Percentiles rank a stretch among this genome's conserved stretches.
Evolutionary conservation across 2,113 vertebrate genomes (phyloP).

Genomic region (Leucoraja erinaceus): DNA sequence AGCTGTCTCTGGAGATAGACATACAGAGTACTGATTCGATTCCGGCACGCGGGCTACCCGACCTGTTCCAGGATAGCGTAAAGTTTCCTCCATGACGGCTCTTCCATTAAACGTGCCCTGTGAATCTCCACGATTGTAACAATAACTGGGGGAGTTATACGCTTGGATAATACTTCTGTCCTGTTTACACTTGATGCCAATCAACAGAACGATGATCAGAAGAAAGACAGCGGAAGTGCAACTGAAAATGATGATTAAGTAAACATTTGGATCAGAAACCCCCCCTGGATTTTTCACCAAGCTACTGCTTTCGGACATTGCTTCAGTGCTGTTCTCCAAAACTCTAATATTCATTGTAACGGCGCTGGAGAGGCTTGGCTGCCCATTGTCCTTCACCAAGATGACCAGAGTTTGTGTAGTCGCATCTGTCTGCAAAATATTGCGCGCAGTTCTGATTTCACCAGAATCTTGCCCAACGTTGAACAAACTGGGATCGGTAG

Average conservation of each 20-base stretch:
- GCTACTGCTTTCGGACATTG: background rate
- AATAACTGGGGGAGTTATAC: background rate
- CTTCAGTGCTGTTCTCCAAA: background rate
- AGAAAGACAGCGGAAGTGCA: background rate
- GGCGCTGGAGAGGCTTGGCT: background rate
- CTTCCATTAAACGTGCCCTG: background rate
- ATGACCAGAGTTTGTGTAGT: background rate
- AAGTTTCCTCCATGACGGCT: background rate
- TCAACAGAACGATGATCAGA: background rate
- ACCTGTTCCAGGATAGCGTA: background rate
- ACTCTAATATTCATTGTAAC: background rate
- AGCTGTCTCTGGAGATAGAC: background rate
- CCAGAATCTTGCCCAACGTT: too few relatives aligned
- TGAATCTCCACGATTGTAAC: background rate
- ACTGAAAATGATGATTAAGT: conserved; percentile 20
- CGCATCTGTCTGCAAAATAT: background rate
- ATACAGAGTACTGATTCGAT: background rate
- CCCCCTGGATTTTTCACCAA: background rate
- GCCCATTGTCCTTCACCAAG: conserved; percentile 10
- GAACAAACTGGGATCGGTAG: too few relatives aligned
- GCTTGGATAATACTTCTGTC: background rate
- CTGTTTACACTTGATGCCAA: conserved; percentile 24
- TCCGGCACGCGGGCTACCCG: background rate
- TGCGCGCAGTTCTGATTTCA: background rate
- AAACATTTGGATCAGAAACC: background rate